Evolutionary conservation across 2,113 vertebrate genomes (phyloP).

Genomic region (Sinocyclocheilus anophthalmus): DNA sequence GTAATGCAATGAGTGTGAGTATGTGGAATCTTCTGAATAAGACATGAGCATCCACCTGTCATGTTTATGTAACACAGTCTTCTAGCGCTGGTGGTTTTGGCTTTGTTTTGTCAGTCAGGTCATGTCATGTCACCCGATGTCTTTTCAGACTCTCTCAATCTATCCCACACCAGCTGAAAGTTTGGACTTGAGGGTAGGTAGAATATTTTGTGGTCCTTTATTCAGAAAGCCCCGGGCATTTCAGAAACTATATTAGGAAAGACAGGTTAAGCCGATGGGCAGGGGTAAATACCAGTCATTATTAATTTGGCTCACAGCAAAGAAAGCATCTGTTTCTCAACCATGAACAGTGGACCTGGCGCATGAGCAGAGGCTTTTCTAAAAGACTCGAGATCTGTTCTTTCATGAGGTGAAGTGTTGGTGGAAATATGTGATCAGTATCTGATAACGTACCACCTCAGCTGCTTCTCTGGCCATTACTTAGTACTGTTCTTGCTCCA

Average conservation of each 20-base stretch:
- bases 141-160: not conserved
- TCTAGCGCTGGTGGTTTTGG: not conserved
- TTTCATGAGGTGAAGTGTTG: not conserved
- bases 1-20: not conserved
- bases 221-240: slow-evolving; percentile 52
- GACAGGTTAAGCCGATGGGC: slow-evolving; percentile 50
- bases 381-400: no score
- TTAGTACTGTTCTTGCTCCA: not conserved
- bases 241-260: slow-evolving; percentile 35
- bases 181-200: not conserved
- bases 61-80: slow-evolving; percentile 1
- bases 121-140: not conserved
- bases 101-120: not conserved
- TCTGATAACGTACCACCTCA: not conserved
- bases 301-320: slow-evolving; percentile 29
- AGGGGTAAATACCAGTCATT: slow-evolving; percentile 45
- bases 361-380: no score
- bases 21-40: slow-evolving; percentile 6
- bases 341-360: not conserved
- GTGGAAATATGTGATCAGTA: not conserved
- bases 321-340: slow-evolving; percentile 1
- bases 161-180: not conserved
- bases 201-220: slow-evolving; percentile 34
- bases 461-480: not conserved
- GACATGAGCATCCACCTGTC: not conserved